These are phyloP conservation scores for Danio choprae DNA, from an alignment of 2,797 vertebrate genomes.

Conservation along the genomic window DNA sequence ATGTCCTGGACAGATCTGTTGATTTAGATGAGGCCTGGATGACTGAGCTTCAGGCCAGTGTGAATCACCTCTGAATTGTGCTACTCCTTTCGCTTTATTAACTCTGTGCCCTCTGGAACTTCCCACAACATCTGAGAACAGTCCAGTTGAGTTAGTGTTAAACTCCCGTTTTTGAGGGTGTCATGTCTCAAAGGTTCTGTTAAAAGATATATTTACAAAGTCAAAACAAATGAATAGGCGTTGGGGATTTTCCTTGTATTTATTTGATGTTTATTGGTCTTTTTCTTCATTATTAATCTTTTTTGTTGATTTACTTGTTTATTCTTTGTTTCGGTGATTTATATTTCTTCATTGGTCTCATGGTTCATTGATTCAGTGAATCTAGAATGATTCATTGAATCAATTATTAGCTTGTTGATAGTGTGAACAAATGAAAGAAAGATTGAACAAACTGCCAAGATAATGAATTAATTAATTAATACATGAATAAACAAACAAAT, in stretches of 20 bases:
- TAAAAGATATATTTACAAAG: not conserved
- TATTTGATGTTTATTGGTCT: not conserved
- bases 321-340: not conserved
- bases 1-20: conserved; percentile 30
- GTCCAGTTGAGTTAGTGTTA: conserved; percentile 16
- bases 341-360: not conserved
- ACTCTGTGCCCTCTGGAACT: conserved; percentile 17
- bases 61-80: conserved; percentile 11
- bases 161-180: conserved; percentile 1
- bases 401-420: not conserved
- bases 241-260: not conserved
- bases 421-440: too few species aligned
- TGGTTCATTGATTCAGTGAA: not conserved
- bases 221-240: not conserved
- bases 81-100: not conserved
- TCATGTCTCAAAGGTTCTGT: not conserved
- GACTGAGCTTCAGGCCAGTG: conserved; percentile 25
- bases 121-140: conserved; percentile 17
- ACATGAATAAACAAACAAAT: too few species aligned
- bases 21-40: conserved; percentile 15
- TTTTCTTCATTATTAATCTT: not conserved
- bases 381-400: not conserved
- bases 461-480: too few species aligned
- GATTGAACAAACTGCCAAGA: too few species aligned
- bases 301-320: not conserved